phyloP scores from a whole-genome alignment of 2,113 vertebrate species.

The Erythrolamprus reginae region DNA sequence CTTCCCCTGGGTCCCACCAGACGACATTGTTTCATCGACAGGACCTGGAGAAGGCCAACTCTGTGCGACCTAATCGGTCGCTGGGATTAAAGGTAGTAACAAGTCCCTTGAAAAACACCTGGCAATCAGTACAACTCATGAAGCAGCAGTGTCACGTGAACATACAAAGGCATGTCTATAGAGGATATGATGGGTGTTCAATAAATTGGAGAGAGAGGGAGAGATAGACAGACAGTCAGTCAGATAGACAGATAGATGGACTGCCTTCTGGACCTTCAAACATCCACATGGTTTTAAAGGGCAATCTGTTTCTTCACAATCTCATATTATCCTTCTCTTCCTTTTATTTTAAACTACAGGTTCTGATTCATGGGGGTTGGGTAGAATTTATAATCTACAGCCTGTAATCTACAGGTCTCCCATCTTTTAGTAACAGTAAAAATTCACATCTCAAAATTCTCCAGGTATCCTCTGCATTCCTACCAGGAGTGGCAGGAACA shows the following conservation, averaged over 20 bases:
- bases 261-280: background rate
- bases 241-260: too few species aligned
- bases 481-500: background rate
- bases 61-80: too few species aligned
- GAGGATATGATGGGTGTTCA: background rate
- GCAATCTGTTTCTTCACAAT: background rate
- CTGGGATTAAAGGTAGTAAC: background rate
- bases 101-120: background rate
- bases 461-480: background rate
- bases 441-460: background rate
- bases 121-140: background rate
- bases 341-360: background rate
- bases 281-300: background rate
- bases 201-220: background rate
- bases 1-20: too few species aligned
- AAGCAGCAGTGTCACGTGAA: background rate
- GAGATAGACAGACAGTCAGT: too few species aligned
- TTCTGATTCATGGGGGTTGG: background rate
- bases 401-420: background rate
- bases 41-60: too few species aligned
- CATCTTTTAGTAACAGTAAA: background rate
- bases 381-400: background rate
- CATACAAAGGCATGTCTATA: background rate
- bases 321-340: background rate
- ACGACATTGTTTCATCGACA: too few species aligned